These are phyloP conservation scores for Pachypeltis micranthus DNA, from an alignment of 1,140 invertebrate genomes.

Conservation along the genomic window DNA sequence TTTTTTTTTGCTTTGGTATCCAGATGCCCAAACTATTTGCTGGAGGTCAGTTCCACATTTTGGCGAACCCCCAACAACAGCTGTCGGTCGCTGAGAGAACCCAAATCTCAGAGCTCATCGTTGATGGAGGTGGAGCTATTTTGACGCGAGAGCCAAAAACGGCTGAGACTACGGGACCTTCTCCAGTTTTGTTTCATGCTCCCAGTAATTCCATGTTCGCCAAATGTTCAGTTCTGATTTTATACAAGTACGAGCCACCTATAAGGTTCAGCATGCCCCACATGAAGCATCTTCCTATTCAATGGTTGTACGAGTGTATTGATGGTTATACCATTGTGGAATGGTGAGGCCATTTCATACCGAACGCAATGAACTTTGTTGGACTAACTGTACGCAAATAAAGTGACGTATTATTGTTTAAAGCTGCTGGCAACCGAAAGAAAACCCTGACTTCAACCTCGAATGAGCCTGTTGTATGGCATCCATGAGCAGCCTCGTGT, in stretches of 20 bases:
- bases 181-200: neutral
- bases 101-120: neutral
- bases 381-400: too few species aligned
- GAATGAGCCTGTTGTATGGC: too few species aligned
- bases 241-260: neutral
- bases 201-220: neutral
- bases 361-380: too few species aligned
- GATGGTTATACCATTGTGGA: neutral
- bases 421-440: too few species aligned
- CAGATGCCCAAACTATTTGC: slow-evolving; percentile 1
- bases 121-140: neutral
- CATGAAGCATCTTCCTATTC: neutral
- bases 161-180: neutral
- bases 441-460: too few species aligned
- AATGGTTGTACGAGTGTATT: neutral
- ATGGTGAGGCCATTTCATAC: too few species aligned
- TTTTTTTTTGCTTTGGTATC: neutral
- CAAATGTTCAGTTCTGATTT: neutral
- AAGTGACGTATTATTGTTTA: too few species aligned
- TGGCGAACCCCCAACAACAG: neutral
- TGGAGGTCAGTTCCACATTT: neutral
- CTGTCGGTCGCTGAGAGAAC: neutral
- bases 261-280: neutral
- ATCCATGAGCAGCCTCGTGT: too few species aligned
- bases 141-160: neutral